Percentiles rank a stretch among this genome's conserved stretches.
Evolutionary conservation across 2,113 vertebrate genomes (phyloP).

Genomic region (Synchiropus splendidus): DNA sequence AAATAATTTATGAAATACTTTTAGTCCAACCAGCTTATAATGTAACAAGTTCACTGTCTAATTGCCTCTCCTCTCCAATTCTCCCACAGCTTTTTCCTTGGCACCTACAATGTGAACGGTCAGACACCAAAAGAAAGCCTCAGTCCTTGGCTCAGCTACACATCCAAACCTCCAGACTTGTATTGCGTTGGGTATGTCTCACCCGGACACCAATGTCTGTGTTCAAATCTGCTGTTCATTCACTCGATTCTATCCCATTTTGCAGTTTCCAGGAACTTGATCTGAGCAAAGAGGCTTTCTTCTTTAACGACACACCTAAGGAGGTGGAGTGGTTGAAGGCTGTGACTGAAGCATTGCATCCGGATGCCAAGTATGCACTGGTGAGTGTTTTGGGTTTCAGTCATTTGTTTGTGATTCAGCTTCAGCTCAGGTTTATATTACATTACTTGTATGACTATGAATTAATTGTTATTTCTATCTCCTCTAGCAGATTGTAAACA

Average conservation of each 20-base stretch:
- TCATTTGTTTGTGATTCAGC: no score
- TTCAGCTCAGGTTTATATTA: no score
- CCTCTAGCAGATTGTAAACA: no score
- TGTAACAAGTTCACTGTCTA: neutral
- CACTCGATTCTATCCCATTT: constrained; percentile 1
- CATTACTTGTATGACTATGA: no score
- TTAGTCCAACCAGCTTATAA: neutral
- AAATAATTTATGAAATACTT: no score
- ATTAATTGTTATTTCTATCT: no score
- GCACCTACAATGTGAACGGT: constrained; percentile 93
- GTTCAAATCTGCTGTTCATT: constrained; percentile 14
- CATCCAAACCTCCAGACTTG: constrained; percentile 77
- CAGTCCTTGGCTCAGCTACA: constrained; percentile 76
- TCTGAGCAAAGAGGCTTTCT: constrained; percentile 94
- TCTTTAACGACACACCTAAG: constrained; percentile 92
- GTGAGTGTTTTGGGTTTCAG: constrained; percentile 56
- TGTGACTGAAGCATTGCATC: constrained; percentile 82
- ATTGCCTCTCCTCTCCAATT: constrained; percentile 1
- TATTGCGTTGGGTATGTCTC: constrained; percentile 87
- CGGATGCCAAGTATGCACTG: constrained; percentile 87
- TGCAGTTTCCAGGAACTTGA: constrained; percentile 94
- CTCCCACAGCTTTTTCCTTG: constrained; percentile 81
- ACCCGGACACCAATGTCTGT: constrained; percentile 21
- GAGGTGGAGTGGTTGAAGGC: constrained; percentile 95
- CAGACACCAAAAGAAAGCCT: constrained; percentile 83